Base-by-base conservation (phyloP, 2,888 invertebrate species). In the Xanthostigma xanthostigma region DNA sequence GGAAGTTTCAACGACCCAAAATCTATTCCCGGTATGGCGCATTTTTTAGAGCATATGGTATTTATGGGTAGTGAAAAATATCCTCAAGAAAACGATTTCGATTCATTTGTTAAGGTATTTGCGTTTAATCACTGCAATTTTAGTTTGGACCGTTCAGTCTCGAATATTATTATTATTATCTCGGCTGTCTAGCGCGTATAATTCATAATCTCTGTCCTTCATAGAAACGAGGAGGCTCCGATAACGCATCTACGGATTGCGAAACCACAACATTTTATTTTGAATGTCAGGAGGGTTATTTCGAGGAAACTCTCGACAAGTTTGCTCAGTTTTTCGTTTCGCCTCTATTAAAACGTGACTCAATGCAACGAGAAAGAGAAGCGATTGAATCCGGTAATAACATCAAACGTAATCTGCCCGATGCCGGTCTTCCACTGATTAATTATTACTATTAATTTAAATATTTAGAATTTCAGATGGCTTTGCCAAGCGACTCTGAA, bases 11-110 rank as follows among this genome's bases (percentile, higher is more conserved):
- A 82, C 58, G 88, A 90, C 66, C 88, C 88, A 0, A 65, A 70
- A 8, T 73, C 75, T 58, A 79, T 88, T 48, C 86, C 82, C 56
- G 90, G 90, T 0, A 64, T 90, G 62, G 86, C 89, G 1, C 90
- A 90, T 64, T 89, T 90, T 62, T 72, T 90, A 3, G 90, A 90
- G 59, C 90, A 90, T 63, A 89, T 94, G 92, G 84, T 94, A 17
- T 94, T 92, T 61, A 93, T 93, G 92, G 94, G 93, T 36, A 91
- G 89, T 55, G 76, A 84, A 60, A 92, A 90, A 62, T 93, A 83
- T 64, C 89, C 85, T 9, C 74, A 78, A 61, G 92, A 93, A 68
- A 90, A 90, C 64, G 83, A 81, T 54, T 87, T 89, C 60, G 88
- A 89, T 67, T 71, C 83, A 1, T 88, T 82, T 56, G 76, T 89